Conservation (phyloP, 23 tunicate species). For the Halocynthia roretzi region DNA sequence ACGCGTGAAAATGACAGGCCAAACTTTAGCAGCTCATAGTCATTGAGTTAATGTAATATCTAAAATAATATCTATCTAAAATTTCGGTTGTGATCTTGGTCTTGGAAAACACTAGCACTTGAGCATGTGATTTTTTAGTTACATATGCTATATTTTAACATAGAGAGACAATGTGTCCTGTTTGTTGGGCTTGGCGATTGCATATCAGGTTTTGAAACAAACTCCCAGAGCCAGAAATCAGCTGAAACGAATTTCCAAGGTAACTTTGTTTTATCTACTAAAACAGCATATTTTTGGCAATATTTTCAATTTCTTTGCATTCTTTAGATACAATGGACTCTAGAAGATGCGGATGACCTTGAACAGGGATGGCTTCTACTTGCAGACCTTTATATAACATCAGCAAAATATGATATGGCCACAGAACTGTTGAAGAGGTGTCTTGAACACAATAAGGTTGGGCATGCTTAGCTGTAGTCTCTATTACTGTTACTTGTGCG, state of each 20-base stretch:
- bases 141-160: background rate
- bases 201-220: slow-evolving; percentile 85
- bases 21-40: no score
- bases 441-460: slow-evolving; percentile 79
- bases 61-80: no score
- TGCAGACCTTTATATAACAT: slow-evolving; percentile 67
- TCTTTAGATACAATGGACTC: slow-evolving; percentile 72
- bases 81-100: no score
- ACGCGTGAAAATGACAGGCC: no score
- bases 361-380: slow-evolving; percentile 86
- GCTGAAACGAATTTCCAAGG: slow-evolving; percentile 84
- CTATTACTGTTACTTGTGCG: no score
- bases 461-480: no score
- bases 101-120: no score
- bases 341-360: slow-evolving; percentile 86
- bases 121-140: no score
- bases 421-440: slow-evolving; percentile 88
- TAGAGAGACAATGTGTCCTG: slow-evolving; percentile 81
- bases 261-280: slow-evolving; percentile 9
- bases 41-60: no score
- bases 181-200: slow-evolving; percentile 71
- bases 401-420: slow-evolving; percentile 85
- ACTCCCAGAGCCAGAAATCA: slow-evolving; percentile 88
- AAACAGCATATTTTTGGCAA: background rate
- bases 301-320: background rate